Evolutionary conservation across 2,797 vertebrate genomes (phyloP).

Genomic region (Corythornis leucogaster): DNA sequence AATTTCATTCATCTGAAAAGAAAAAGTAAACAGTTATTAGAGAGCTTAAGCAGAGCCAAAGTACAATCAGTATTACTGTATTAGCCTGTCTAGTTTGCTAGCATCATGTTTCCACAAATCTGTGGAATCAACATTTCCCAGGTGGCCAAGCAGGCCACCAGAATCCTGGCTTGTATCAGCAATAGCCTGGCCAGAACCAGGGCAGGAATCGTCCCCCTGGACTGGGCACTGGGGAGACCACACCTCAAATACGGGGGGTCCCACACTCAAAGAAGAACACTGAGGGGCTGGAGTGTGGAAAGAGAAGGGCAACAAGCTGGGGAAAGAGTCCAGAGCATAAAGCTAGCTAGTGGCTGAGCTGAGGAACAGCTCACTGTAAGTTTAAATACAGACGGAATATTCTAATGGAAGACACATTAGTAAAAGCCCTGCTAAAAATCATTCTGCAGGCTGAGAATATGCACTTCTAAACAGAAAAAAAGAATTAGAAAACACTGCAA

Average conservation of each 20-base stretch:
- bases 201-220: background rate
- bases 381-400: background rate
- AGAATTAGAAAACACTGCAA: background rate
- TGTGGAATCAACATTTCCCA: background rate
- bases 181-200: background rate
- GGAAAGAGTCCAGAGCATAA: no score
- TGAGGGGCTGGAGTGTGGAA: no score
- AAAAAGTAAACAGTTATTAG: slow-evolving; percentile 10
- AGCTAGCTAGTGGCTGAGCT: no score
- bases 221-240: background rate
- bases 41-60: background rate
- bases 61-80: background rate
- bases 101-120: background rate
- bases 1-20: slow-evolving; percentile 97
- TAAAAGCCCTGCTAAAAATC: background rate
- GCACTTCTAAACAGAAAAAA: background rate
- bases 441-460: background rate
- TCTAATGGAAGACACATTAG: background rate
- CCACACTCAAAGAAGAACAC: background rate
- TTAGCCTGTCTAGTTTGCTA: background rate
- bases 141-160: background rate
- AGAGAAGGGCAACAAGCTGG: no score
- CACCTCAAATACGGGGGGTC: background rate
- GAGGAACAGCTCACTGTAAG: background rate
- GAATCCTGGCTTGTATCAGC: background rate